A percentile compares a stretch with the other conserved stretches of the same genome.
Conservation (phyloP, 2,888 invertebrate species). For the Pachycephus smyrnensis region DNA sequence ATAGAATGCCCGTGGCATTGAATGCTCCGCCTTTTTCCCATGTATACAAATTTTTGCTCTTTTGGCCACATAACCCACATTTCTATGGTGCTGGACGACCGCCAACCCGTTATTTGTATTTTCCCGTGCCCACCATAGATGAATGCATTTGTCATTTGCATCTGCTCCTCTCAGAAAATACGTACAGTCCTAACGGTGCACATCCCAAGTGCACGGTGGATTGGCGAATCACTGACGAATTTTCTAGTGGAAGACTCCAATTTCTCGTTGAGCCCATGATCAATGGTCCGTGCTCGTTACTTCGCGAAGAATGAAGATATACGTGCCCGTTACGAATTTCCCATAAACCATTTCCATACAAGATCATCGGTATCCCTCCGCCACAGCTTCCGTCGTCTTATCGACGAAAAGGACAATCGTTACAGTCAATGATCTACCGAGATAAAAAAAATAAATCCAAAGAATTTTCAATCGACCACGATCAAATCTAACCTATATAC, state of each 20-base stretch:
- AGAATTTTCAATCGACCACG: neutral
- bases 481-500: neutral
- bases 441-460: neutral
- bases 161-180: conserved; percentile 41
- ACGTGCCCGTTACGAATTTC: neutral
- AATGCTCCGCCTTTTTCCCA: conserved; percentile 50
- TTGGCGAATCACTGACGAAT: conserved; percentile 29
- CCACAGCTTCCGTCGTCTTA: neutral
- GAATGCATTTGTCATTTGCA: conserved; percentile 47
- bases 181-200: conserved; percentile 50
- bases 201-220: conserved; percentile 31
- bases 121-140: conserved; percentile 41
- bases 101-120: conserved; percentile 63
- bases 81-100: conserved; percentile 56
- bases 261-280: conserved; percentile 18
- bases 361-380: neutral
- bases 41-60: conserved; percentile 65
- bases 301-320: neutral
- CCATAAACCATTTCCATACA: neutral
- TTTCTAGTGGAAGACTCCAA: conserved; percentile 37
- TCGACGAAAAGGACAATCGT: neutral
- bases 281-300: neutral
- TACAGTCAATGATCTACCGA: neutral
- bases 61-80: conserved; percentile 65
- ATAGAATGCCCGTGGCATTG: conserved; percentile 28